phyloP scores from a whole-genome alignment of 53 echinoderm and acorn worm species.

The Zoroaster sp. region DNA sequence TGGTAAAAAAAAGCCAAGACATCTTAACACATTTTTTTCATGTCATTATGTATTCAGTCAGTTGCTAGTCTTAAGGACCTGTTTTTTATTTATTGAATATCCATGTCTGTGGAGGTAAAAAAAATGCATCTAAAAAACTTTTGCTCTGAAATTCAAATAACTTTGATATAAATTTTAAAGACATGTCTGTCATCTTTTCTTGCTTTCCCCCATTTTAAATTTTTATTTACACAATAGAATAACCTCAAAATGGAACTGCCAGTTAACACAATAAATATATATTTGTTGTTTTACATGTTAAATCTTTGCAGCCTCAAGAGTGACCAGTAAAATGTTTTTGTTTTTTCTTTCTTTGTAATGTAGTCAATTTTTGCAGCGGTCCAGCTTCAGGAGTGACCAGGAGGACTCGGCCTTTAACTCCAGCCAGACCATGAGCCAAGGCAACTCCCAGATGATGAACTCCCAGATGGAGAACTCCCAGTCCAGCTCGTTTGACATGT shows the following conservation, averaged over 20 bases:
- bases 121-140: too few species aligned
- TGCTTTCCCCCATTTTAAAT: too few species aligned
- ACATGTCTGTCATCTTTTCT: too few species aligned
- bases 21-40: too few species aligned
- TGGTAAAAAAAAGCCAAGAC: too few species aligned
- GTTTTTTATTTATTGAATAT: too few species aligned
- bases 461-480: conserved; percentile 99
- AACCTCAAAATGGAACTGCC: not conserved
- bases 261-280: not conserved
- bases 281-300: not conserved
- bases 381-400: conserved; percentile 37
- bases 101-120: too few species aligned
- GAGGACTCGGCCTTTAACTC: conserved; percentile 87
- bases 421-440: conserved; percentile 72
- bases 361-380: conserved; percentile 34
- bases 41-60: too few species aligned
- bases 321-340: not conserved
- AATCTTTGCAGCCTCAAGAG: not conserved
- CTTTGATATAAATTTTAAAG: too few species aligned
- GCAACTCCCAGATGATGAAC: conserved; percentile 64
- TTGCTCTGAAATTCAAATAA: too few species aligned
- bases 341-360: not conserved
- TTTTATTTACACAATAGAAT: not conserved
- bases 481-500: conserved; percentile 92
- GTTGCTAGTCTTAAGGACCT: too few species aligned